phyloP scores from a whole-genome alignment of 2,113 vertebrate genomes.

The Dasypus novemcinctus region DNA sequence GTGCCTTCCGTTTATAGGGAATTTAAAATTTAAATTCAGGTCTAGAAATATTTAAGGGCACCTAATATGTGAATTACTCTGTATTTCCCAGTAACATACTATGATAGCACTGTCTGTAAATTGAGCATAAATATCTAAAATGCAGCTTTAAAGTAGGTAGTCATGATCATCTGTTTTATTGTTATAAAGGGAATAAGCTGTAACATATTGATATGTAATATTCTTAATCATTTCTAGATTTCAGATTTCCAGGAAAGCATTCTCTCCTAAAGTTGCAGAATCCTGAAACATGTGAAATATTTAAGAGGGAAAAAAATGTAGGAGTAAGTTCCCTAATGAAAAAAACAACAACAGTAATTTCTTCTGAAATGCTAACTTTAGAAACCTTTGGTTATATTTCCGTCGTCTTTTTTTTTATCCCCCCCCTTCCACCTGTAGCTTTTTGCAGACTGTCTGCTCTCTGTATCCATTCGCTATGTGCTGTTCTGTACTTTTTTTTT shows the following conservation, averaged over 20 bases:
- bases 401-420: not conserved
- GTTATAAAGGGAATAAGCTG: not conserved
- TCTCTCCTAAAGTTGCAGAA: constrained; percentile 61
- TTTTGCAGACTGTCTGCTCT: too few species aligned
- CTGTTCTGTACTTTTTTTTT: too few species aligned
- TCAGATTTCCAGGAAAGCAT: constrained; percentile 72
- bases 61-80: not conserved
- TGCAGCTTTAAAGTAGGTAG: not conserved
- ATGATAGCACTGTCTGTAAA: not conserved
- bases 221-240: constrained; percentile 76
- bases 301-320: constrained; percentile 74
- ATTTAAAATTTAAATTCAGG: constrained; percentile 16
- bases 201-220: not conserved
- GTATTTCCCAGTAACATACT: not conserved
- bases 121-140: not conserved
- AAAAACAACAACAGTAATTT: not conserved
- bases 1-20: not conserved
- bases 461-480: too few species aligned
- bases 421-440: too few species aligned
- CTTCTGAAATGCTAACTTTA: not conserved
- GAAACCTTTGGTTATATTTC: not conserved
- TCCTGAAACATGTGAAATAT: constrained; percentile 65
- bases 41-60: not conserved
- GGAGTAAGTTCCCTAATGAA: constrained; percentile 76
- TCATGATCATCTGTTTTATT: not conserved